These are phyloP conservation scores for Chloroclystis v-ata DNA, from an alignment of 2,888 invertebrate species.

Conservation along the genomic window DNA sequence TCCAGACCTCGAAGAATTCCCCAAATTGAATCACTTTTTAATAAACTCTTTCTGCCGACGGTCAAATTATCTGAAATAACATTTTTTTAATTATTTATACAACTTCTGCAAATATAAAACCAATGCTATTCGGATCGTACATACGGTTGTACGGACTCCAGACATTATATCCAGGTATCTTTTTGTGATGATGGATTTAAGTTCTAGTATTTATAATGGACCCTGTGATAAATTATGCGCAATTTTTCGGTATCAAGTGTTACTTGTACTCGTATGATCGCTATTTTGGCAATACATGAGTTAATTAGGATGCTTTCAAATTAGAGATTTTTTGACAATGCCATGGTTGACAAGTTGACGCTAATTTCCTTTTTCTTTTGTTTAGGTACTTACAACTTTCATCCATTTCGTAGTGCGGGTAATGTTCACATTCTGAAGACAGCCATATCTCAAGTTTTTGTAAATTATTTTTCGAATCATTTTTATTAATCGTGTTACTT, in stretches of 20 bases:
- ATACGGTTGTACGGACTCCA: too few relatives aligned
- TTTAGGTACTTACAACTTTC: slow-evolving; percentile 85
- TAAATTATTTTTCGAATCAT: neutral
- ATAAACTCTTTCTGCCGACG: slow-evolving; percentile 27
- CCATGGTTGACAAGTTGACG: neutral
- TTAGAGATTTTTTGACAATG: neutral
- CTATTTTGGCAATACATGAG: too few relatives aligned
- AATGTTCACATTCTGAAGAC: slow-evolving; percentile 77
- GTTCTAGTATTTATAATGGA: too few relatives aligned
- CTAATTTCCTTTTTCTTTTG: neutral
- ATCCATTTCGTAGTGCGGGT: slow-evolving; percentile 83
- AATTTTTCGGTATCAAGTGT: too few relatives aligned
- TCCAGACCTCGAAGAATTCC: slow-evolving; percentile 90
- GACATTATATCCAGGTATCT: too few relatives aligned
- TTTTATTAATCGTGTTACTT: neutral
- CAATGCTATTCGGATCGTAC: too few relatives aligned
- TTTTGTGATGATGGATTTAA: too few relatives aligned
- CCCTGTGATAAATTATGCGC: too few relatives aligned
- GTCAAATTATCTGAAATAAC: slow-evolving; percentile 39
- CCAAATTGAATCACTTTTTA: slow-evolving; percentile 80
- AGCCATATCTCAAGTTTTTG: slow-evolving; percentile 39
- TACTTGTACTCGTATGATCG: too few relatives aligned
- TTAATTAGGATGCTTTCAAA: too few relatives aligned
- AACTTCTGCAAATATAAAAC: neutral
- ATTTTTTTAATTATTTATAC: too few relatives aligned